A percentile compares a stretch with the other conserved stretches of the same genome.
phyloP scores from a whole-genome alignment of 2,113 vertebrate genomes.

The Crotalus helleri region DNA sequence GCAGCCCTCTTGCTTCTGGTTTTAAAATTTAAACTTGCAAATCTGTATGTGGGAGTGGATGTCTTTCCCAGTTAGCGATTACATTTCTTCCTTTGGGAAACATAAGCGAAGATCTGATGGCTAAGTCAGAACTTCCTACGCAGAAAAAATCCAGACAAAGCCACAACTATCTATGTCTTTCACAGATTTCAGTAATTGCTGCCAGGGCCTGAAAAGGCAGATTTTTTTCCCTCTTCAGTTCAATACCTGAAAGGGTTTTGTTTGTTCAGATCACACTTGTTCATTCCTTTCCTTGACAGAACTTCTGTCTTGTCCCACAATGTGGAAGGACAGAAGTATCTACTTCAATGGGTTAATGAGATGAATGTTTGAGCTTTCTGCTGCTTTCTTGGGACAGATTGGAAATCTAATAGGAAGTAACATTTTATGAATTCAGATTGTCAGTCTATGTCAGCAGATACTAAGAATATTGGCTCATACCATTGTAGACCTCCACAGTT shows the following conservation, averaged over 20 bases:
- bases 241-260: not conserved
- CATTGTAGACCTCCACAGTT: not conserved
- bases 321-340: not conserved
- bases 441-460: not conserved
- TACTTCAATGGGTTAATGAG: not conserved
- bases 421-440: not conserved
- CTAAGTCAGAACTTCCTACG: slow-evolving; percentile 7
- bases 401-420: not conserved
- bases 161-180: slow-evolving; percentile 14
- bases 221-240: not conserved
- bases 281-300: not conserved
- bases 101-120: not conserved
- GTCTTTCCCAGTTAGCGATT: slow-evolving; percentile 1
- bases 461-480: not conserved
- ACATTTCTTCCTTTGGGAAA: not conserved
- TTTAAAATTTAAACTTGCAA: slow-evolving; percentile 11
- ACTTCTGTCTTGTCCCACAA: not conserved
- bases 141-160: slow-evolving; percentile 15
- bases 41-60: slow-evolving; percentile 10
- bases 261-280: not conserved
- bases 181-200: not conserved
- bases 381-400: not conserved
- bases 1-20: not conserved
- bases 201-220: slow-evolving; percentile 10
- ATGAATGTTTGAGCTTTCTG: not conserved